Evolutionary conservation across 1,140 invertebrate genomes (phyloP), one percentile per base, ranked within the genome.

Genomic region (Ips typographus): DNA sequence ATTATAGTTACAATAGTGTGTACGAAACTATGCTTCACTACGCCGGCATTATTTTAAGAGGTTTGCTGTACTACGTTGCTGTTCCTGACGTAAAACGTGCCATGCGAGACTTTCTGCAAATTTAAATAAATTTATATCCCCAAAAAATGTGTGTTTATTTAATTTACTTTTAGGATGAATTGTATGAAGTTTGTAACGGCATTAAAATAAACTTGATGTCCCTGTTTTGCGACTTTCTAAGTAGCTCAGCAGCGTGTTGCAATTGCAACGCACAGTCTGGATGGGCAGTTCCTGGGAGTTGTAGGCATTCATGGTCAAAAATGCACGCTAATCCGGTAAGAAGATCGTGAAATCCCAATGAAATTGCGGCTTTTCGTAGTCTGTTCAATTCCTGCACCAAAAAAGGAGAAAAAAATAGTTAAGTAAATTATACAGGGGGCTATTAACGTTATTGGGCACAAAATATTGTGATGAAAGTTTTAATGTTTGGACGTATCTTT

Each of bases 251-350:
- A 8, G 94, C 94, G 81, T 97, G 94, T 22, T 93, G 91, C 68
- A 98, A 85, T 79, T 98, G 95, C 43, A 97, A 78, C 1, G 93
- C 89, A 77, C 93, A 95, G 76, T 96, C 95, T 0, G 92, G 91
- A 80, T 94, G 91, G 37, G 94, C 86, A 68, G 85, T 85, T 5
- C 86, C 85, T 2, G 91, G 85, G 1, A 93, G 89, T 64, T 98
- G 82, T 1, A 89, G 88, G 74, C 93, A 94, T 80, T 98, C 96
- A 58, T 95, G 86, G 76, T 98, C 95, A 65, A 98, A 85, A 70
- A 98, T 90, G 51, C 83, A 84, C 0, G 91, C 91, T 61, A 94
- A 82, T 4, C 90, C 90, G 64, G 90, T 89, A 1, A 94, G 79
- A 22, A 94, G 80, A 69, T 93, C 91, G 0, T 91, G 84, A 79